Conservation (phyloP, 1,140 invertebrate species). For the Dryas iulia region DNA sequence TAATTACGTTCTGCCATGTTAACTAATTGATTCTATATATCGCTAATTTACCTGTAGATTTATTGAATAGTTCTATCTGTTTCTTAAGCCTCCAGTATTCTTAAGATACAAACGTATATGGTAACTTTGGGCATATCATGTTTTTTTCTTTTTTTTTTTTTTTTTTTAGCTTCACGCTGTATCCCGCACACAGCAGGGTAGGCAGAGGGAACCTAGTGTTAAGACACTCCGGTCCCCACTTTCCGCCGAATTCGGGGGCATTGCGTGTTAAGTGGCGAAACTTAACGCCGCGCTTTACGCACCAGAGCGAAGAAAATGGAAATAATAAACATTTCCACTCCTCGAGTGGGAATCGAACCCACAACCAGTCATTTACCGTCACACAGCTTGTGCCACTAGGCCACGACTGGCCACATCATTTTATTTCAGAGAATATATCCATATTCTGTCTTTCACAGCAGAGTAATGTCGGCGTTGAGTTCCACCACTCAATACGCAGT, state of each 20-base stretch:
- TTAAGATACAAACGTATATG: no score
- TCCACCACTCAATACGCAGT: no score
- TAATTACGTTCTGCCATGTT: neutral
- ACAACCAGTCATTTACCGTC: neutral
- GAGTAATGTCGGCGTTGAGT: no score
- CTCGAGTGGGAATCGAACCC: neutral
- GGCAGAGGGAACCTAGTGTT: neutral
- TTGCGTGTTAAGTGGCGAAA: neutral
- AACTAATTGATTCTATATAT: neutral
- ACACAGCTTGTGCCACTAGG: neutral
- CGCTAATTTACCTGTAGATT: neutral
- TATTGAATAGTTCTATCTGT: neutral
- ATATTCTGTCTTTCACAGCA: no score
- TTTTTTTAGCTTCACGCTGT: no score
- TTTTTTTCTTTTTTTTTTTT: no score
- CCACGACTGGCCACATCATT: neutral
- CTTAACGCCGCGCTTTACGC: neutral
- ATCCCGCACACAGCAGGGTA: no score
- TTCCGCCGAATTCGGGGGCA: no score
- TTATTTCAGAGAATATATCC: no score
- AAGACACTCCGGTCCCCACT: no score
- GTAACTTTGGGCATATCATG: no score
- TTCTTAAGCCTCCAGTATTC: no score
- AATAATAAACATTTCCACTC: neutral
- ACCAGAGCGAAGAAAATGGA: neutral